Evolutionary conservation across 2,113 vertebrate genomes (phyloP), one percentile per base, ranked within the genome.

Genomic region (Nesoenas mayeri): DNA sequence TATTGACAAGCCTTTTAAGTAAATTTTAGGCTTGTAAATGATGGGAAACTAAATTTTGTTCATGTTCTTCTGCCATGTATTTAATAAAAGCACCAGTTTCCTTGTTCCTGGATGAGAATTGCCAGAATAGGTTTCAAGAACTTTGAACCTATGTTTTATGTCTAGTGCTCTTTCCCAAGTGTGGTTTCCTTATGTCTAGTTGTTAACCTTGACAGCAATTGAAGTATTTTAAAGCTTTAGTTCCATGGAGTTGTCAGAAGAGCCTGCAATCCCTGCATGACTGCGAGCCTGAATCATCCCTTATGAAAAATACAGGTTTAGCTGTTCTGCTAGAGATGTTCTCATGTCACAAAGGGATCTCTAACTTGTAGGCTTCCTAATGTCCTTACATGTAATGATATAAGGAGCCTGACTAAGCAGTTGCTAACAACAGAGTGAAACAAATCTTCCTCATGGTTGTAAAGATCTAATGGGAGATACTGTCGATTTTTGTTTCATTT

Each of bases 61-160:
- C 34, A 2, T 29, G 8, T n/a, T 91, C 8, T 86, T 83, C 29
- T 91, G 36, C 58, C 15, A 14, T 15, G 3, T 88, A 58, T 80
- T 88, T 79, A 80, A 80, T 73, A 61, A 80, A 83, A 88, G 40
- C n/a, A 66, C 24, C 15, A 8, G 7, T 84, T 96, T 92, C 83
- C 82, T 90, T 73, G 29, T 94, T 85, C 53, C 61, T 93, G 44
- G 42, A 77, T 74, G 64, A 84, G 36, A 90, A 64, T 86, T 94
- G 50, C 38, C 34, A 64, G 48, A 67, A 71, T 44, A 71, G 38
- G 29, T 84, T 93, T 91, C 44, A 67, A 67, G 75, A 89, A 90
- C 79, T 90, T 77, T 91, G 85, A 77, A 80, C 72, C 54, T 88
- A 15, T 56, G 51, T 73, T 96, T 91, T 75, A 44, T 24, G 38